Evolutionary conservation across 1,140 invertebrate species (phyloP), one percentile per base, ranked within the genome.

Genomic region (Drosophila sucinea): DNA sequence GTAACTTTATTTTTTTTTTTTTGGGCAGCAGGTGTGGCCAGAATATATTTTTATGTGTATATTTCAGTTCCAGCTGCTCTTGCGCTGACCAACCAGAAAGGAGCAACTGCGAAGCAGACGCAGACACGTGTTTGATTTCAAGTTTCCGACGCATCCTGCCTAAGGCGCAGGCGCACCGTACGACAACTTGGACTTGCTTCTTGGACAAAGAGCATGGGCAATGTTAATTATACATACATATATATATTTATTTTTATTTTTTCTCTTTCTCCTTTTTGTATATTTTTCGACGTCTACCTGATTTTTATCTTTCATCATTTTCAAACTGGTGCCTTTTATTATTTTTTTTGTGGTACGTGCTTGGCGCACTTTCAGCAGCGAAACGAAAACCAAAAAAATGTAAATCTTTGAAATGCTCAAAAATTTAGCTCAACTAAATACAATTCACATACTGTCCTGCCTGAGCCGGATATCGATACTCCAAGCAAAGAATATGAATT

Each of bases 61-160:
- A 64, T 35, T 64, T 40, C 30, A 51, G 57, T 84, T 84, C 60
- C 82, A 86, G 82, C 82, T 85, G 82, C 78, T 54, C 40, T 38
- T 67, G 29, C 8, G 44, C 47, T 81, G 85, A 89, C 85, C 84
- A 89, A 84, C 80, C 84, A 80, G 80, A 89, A 67, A 79, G 66
- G 54, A 80, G 84, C 64, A 73, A 60, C 62, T 60, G 27, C 62
- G 44, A 64, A 51, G 66, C 32, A 79, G 82, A 86, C 84, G 66
- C 32, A 79, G 82, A 86, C 84, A 89, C 84, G 84, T 89, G 84
- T 89, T 89, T 89, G 84, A 89, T 89, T 89, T 89, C 84, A 81
- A 90, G 85, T 90, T 84, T 81, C 84, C 57, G 68, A 77, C 79
- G 73, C 77, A 84, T 75, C 77, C 77, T 73, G 81, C 84, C 47